These are phyloP conservation scores for Petrocephalus zakoni DNA, from an alignment of 2,113 vertebrate genomes.

Conservation along the genomic window DNA sequence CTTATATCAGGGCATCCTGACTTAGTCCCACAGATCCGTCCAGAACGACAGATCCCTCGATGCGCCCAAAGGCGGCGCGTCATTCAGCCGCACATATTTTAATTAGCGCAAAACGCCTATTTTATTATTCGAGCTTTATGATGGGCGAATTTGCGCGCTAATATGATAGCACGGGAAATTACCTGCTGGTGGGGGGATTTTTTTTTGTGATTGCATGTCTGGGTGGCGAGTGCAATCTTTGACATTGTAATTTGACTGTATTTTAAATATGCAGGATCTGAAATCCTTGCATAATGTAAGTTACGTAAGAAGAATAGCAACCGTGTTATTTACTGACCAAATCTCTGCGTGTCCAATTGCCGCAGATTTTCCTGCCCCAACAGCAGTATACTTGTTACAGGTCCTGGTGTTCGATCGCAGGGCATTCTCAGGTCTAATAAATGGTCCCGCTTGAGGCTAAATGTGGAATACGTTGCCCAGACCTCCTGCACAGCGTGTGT, in stretches of 20 bases:
- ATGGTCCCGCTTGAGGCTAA: neutral
- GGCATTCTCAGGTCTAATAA: neutral
- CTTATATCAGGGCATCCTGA: neutral
- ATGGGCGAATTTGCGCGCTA: neutral
- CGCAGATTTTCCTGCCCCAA: neutral
- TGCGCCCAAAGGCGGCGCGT: neutral
- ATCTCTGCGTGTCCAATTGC: neutral
- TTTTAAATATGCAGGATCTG: constrained; percentile 16
- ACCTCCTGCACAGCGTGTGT: neutral
- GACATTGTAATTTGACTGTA: neutral
- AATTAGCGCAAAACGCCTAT: constrained; percentile 10
- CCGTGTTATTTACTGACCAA: neutral
- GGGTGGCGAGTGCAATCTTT: neutral
- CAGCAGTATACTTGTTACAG: neutral
- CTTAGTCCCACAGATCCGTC: neutral
- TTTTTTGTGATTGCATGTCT: constrained; percentile 4
- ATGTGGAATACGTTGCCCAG: neutral
- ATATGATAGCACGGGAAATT: neutral
- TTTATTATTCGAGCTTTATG: neutral
- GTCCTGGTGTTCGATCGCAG: neutral
- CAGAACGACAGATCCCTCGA: neutral
- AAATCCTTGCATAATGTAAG: constrained; percentile 13
- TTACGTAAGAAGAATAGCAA: neutral
- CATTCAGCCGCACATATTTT: constrained; percentile 1
- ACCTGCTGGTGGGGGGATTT: neutral